Evolutionary conservation across 2,888 invertebrate species (phyloP).

Genomic region (Ochropleura leucogaster): DNA sequence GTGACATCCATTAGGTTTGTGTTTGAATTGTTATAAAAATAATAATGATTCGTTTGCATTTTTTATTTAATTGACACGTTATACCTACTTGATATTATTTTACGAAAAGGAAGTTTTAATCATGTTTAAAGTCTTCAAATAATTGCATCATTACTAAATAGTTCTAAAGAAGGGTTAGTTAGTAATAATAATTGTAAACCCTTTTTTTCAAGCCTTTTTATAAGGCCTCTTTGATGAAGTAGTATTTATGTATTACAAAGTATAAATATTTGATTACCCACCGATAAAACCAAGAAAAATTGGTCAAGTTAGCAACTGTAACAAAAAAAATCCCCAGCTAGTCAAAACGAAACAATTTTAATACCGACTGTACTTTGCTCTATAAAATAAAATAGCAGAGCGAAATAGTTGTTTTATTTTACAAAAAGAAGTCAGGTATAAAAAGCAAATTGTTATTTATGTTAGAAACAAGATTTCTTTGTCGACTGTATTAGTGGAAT

Average conservation of each 20-base stretch:
- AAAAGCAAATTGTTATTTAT: slow-evolving; percentile 74
- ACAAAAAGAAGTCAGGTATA: slow-evolving; percentile 71
- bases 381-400: slow-evolving; percentile 37
- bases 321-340: slow-evolving; percentile 23
- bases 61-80: neutral
- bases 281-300: slow-evolving; percentile 5
- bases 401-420: slow-evolving; percentile 41
- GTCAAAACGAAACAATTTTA: slow-evolving; percentile 44
- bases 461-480: slow-evolving; percentile 78
- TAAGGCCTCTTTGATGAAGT: neutral
- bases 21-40: slow-evolving; percentile 16
- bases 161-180: slow-evolving; percentile 2
- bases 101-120: neutral
- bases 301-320: neutral
- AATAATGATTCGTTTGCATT: neutral
- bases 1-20: slow-evolving; percentile 58
- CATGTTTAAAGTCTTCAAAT: neutral
- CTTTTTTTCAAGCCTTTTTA: neutral
- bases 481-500: slow-evolving; percentile 83
- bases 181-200: neutral
- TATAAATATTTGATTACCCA: slow-evolving; percentile 5
- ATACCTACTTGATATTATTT: neutral
- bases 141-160: neutral
- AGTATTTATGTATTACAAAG: neutral
- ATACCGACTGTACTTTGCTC: slow-evolving; percentile 39